A percentile compares a stretch with the other conserved stretches of the same genome.
Conservation (phyloP, 2,888 invertebrate genomes). For the Rugalucina vietnamica region DNA sequence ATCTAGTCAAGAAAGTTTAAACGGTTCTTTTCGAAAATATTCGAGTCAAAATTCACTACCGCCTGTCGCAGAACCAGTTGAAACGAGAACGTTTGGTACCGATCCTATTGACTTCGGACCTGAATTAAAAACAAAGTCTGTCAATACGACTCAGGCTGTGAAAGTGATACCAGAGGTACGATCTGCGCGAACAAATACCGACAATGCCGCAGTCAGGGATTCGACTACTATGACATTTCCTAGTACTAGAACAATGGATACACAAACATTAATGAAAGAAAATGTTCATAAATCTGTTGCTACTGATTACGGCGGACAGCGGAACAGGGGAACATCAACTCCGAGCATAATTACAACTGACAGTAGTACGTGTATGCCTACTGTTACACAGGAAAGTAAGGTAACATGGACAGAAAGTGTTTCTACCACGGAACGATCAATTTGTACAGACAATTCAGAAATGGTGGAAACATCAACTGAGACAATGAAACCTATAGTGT, state of each 20-base stretch:
- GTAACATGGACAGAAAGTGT: conserved; percentile 73
- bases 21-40: conserved; percentile 47
- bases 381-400: conserved; percentile 62
- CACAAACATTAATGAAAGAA: conserved; percentile 64
- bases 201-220: conserved; percentile 41
- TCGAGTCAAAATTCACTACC: conserved; percentile 40
- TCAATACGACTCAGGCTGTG: conserved; percentile 67
- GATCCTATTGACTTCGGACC: conserved; percentile 57
- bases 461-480: conserved; percentile 66
- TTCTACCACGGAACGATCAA: conserved; percentile 74
- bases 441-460: conserved; percentile 63
- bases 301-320: conserved; percentile 71
- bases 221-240: conserved; percentile 64
- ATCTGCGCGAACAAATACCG: conserved; percentile 66
- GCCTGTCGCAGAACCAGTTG: conserved; percentile 49
- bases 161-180: conserved; percentile 61
- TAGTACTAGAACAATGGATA: conserved; percentile 54
- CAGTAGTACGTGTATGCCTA: conserved; percentile 70
- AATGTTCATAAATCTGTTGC: conserved; percentile 55
- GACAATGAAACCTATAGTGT: conserved; percentile 57
- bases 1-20: conserved; percentile 62
- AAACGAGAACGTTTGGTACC: conserved; percentile 55
- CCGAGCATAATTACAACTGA: conserved; percentile 64
- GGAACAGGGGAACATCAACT: conserved; percentile 70
- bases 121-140: conserved; percentile 36